Percentiles rank a stretch among this genome's conserved stretches.
phyloP scores from a whole-genome alignment of 1,140 invertebrate species.

The Xylocopa sonorina region DNA sequence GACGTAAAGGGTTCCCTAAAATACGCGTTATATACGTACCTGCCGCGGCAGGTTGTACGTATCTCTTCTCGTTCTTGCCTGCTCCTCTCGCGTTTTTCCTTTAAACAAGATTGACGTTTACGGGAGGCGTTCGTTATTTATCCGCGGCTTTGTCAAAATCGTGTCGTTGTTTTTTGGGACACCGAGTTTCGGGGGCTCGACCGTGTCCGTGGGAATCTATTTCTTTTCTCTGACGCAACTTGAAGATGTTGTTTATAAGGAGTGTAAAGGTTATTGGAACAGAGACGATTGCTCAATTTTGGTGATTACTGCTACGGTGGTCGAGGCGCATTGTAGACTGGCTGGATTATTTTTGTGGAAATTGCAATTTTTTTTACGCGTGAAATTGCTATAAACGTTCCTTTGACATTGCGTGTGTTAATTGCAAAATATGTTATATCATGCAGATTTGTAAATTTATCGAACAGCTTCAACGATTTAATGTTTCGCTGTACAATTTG shows the following conservation, averaged over 20 bases:
- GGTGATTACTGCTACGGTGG: not conserved
- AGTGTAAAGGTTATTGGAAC: not conserved
- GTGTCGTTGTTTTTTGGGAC: not conserved
- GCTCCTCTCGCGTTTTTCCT: too few species aligned
- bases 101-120: conserved; percentile 61
- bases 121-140: conserved; percentile 55
- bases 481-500: not conserved
- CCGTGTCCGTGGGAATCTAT: conserved; percentile 23
- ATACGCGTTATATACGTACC: conserved; percentile 9
- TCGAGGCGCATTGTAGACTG: too few species aligned
- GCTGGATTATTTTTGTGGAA: too few species aligned
- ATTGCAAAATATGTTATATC: too few species aligned
- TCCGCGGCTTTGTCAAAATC: conserved; percentile 20
- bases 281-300: not conserved
- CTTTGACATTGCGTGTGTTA: too few species aligned
- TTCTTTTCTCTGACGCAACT: too few species aligned
- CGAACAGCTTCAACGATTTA: not conserved
- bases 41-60: conserved; percentile 19
- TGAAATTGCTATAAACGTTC: too few species aligned
- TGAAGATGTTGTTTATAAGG: not conserved
- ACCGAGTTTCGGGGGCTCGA: conserved; percentile 25
- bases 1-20: conserved; percentile 34
- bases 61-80: too few species aligned
- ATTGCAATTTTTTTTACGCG: too few species aligned
- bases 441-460: too few species aligned